Percentiles rank a stretch among this genome's conserved stretches.
phyloP scores from a whole-genome alignment of 2,888 invertebrate species.

The Syritta pipiens region DNA sequence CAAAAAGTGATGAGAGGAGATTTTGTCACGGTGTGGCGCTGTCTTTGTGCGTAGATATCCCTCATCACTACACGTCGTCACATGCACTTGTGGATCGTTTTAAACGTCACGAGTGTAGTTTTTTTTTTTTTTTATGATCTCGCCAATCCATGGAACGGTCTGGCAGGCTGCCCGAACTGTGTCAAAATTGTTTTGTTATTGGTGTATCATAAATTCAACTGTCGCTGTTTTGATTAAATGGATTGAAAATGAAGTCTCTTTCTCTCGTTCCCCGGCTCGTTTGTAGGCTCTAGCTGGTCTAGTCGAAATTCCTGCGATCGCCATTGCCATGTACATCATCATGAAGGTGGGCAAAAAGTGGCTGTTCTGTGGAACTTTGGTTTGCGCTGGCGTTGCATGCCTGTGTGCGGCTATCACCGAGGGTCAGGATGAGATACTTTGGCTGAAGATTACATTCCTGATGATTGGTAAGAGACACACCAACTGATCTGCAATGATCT shows the following conservation, averaged over 20 bases:
- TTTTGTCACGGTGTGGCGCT: conserved; percentile 4
- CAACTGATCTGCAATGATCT: neutral
- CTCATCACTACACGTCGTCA: conserved; percentile 28
- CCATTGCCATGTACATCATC: conserved; percentile 87
- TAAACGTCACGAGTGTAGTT: conserved; percentile 42
- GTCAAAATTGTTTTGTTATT: conserved; percentile 28
- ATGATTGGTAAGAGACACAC: conserved; percentile 82
- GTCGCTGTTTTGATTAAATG: conserved; percentile 3
- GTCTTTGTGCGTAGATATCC: conserved; percentile 39
- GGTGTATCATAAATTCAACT: conserved; percentile 34
- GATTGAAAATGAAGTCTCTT: neutral
- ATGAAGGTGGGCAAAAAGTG: conserved; percentile 86
- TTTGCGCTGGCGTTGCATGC: conserved; percentile 86
- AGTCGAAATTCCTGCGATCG: conserved; percentile 89
- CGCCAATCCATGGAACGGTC: no score
- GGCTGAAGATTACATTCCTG: conserved; percentile 86
- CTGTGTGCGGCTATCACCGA: conserved; percentile 82
- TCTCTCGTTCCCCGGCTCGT: no score
- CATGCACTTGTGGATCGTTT: conserved; percentile 1
- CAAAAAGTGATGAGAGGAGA: neutral
- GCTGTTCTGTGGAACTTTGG: conserved; percentile 85
- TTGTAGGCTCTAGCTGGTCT: conserved; percentile 83
- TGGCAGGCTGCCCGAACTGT: conserved; percentile 47
- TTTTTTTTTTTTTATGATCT: no score
- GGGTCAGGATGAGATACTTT: conserved; percentile 81